Evolutionary conservation across 2,888 invertebrate species (phyloP).

Genomic region (Diaphora mendica): DNA sequence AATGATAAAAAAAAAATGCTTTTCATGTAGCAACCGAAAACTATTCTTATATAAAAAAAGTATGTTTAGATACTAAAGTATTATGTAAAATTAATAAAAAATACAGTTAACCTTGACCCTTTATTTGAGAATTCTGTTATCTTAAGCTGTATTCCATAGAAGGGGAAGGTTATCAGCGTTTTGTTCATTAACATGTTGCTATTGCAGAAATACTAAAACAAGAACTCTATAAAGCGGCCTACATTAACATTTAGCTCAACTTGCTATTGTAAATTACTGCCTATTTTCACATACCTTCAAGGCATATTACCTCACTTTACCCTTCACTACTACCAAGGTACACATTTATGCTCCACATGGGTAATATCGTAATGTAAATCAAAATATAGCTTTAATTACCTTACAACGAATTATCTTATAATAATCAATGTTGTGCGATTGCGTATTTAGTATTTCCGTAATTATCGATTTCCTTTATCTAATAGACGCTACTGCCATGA

Average conservation of each 20-base stretch:
- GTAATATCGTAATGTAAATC: background rate
- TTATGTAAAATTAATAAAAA: background rate
- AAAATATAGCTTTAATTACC: conserved; percentile 27
- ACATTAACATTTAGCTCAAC: background rate
- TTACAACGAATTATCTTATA: conserved; percentile 17
- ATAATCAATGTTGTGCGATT: no score
- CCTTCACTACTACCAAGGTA: conserved; percentile 29
- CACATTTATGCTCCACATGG: conserved; percentile 11
- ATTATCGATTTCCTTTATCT: conserved; percentile 1
- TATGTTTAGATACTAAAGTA: background rate
- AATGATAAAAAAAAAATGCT: no score
- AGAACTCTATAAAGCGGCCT: background rate
- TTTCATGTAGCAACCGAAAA: no score
- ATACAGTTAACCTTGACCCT: background rate
- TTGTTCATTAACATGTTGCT: background rate
- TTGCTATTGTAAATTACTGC: conserved; percentile 13
- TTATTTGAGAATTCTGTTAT: background rate
- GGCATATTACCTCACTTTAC: conserved; percentile 41
- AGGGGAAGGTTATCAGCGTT: background rate
- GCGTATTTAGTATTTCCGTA: background rate
- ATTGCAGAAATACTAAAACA: background rate
- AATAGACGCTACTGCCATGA: background rate
- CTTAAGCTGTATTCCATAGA: background rate
- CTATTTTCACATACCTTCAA: conserved; percentile 36
- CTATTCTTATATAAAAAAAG: no score